Evolutionary conservation across 2,797 vertebrate genomes (phyloP), one percentile per base, ranked within the genome.

Genomic region (Cynodonichthys magdalenae): DNA sequence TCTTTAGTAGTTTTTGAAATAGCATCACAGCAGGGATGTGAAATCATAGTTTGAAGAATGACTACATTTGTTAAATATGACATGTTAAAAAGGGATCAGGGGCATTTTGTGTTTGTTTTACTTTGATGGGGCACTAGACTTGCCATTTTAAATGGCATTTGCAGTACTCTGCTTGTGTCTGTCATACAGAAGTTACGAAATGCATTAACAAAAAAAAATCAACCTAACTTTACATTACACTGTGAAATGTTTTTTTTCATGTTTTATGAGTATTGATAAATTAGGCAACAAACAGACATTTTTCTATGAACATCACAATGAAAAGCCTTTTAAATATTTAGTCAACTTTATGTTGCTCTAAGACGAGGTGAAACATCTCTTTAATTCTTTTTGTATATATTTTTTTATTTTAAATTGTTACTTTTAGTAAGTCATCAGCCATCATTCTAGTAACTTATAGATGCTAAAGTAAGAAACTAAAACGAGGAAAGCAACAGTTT

Each of bases 101-200:
- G 61, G 28, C 42, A 20, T 74, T 57, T 63, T 53, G 2, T 49
- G 27, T 71, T 66, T 74, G 6, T 59, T 67, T 70, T 53, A 67
- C 54, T 63, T 73, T 57, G 74, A 71, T 50, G 82, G 79, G 80
- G 83, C 72, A 72, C 90, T 89, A 91, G 86, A 91, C 89, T 90
- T 91, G 90, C 71, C 82, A 77, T 82, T 64, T 41, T 42, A 20
- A 69, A 75, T 87, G 89, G 86, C 90, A 89, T 89, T 90, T 90
- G 88, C 85, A 89, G 88, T 90, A 72, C 77, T 77, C 81, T 41
- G 28, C 52, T 49, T 73, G 71, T 81, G 63, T 91, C 89, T 90
- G 86, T 89, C 84, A 89, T 91, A 89, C 86, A 90, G 90, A 91
- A 86, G 67, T 57, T 6, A 77, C 67, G 24, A 42, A 68, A 49